phyloP scores from a whole-genome alignment of 2,113 vertebrate genomes.

The Calonectris borealis region DNA sequence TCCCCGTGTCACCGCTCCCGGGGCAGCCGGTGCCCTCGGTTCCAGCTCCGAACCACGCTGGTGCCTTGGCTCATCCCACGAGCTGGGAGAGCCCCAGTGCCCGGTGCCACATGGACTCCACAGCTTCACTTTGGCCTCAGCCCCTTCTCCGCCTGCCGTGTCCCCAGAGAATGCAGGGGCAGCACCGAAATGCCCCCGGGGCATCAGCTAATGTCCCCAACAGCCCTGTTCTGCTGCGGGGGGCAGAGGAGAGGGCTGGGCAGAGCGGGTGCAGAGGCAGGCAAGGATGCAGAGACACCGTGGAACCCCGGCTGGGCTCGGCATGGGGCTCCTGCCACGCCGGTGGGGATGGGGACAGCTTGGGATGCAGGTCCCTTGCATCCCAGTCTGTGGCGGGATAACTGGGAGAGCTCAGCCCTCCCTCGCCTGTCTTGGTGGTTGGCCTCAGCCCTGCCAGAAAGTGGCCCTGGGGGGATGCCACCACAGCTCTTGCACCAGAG shows the following conservation, averaged over 20 bases:
- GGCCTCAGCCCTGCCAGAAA: neutral
- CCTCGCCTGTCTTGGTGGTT: fast-evolving
- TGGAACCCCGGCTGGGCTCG: fast-evolving
- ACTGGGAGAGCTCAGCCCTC: neutral
- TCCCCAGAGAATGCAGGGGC: neutral
- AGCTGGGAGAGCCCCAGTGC: neutral
- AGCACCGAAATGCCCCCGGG: fast-evolving
- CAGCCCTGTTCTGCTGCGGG: fast-evolving
- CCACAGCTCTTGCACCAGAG: neutral
- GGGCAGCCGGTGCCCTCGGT: fast-evolving
- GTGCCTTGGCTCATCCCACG: fast-evolving
- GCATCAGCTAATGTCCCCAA: neutral
- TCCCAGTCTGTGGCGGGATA: fast-evolving
- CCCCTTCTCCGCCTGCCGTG: neutral
- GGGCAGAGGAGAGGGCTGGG: neutral
- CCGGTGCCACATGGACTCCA: fast-evolving
- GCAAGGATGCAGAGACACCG: neutral
- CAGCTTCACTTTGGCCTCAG: fast-evolving
- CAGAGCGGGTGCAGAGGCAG: neutral
- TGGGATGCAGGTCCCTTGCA: fast-evolving
- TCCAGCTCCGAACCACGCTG: fast-evolving
- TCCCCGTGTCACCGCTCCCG: fast-evolving
- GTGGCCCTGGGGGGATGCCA: fast-evolving
- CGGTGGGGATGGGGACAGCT: fast-evolving
- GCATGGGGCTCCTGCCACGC: fast-evolving